phyloP scores from a whole-genome alignment of 2,797 vertebrate genomes.

The Gastrophryne carolinensis region DNA sequence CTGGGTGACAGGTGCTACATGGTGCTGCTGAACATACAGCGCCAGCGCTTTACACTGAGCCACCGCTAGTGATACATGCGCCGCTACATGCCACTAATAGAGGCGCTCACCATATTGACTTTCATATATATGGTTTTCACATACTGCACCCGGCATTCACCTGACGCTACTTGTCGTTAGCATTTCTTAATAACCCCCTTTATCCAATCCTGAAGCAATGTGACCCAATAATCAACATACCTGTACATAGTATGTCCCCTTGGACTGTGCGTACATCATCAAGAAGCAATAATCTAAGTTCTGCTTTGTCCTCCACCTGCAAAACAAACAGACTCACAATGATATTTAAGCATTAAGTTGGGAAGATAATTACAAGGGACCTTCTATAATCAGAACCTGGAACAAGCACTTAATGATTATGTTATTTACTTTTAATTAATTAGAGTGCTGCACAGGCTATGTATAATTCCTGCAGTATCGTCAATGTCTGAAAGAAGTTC shows the following conservation, averaged over 20 bases:
- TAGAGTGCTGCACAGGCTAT: slow-evolving; percentile 6
- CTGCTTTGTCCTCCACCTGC: slow-evolving; percentile 96
- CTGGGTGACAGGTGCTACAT: too few relatives aligned
- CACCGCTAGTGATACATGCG: too few relatives aligned
- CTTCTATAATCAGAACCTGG: slow-evolving; percentile 38
- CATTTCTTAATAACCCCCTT: too few relatives aligned
- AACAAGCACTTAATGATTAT: slow-evolving; percentile 19
- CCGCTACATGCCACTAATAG: too few relatives aligned
- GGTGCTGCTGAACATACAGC: too few relatives aligned
- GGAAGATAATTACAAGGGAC: neutral
- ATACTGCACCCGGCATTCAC: too few relatives aligned
- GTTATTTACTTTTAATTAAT: slow-evolving; percentile 33
- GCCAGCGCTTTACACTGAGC: too few relatives aligned
- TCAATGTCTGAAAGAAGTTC: too few relatives aligned
- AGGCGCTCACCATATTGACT: too few relatives aligned
- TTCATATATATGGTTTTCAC: too few relatives aligned
- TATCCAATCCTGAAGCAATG: neutral
- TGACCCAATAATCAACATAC: slow-evolving; percentile 61
- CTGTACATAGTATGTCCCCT: slow-evolving; percentile 97
- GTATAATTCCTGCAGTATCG: neutral
- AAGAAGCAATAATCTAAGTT: slow-evolving; percentile 97
- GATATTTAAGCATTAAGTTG: slow-evolving; percentile 11
- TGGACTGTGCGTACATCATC: slow-evolving; percentile 98
- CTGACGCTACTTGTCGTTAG: too few relatives aligned
- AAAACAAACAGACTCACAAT: slow-evolving; percentile 49